Evolutionary conservation across 1,140 invertebrate species (phyloP), one percentile per base, ranked within the genome.

Genomic region (Nephotettix cincticeps): DNA sequence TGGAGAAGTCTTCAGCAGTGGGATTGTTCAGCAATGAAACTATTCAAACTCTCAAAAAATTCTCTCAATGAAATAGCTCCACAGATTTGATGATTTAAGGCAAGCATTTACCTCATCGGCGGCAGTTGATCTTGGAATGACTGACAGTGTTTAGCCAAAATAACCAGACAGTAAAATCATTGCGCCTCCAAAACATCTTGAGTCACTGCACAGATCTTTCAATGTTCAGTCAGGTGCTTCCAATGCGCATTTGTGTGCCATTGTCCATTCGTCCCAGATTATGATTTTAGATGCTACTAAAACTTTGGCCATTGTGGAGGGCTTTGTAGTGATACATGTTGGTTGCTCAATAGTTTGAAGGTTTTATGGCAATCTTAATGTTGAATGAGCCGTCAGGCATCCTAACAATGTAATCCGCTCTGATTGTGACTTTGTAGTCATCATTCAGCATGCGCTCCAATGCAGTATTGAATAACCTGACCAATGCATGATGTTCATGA

Each of bases 121-220:
- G n/a, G n/a, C n/a, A n/a, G n/a, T n/a, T n/a, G n/a, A n/a, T n/a
- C n/a, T n/a, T n/a, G n/a, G n/a, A n/a, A n/a, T n/a, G n/a, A n/a
- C n/a, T n/a, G n/a, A n/a, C n/a, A n/a, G n/a, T 68, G 78, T 83
- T 80, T 85, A 81, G 29, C 75, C 54, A 54, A 77, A 77, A 72
- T 77, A 70, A 19, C 72, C 71, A 36, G 71, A 73, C 21, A 75
- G 36, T 17, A 75, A 25, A 19, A 77, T 40, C 40, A 70, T 47
- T 30, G 68, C 51, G 14, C 65, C 71, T 71, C 70, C 71, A 27
- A 72, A 47, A 13, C 9, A 23, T 4, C 28, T 45, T 0, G 1
- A 2, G 25, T 72, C 63, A 9, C 30, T 21, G 11, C 64, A 0
- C 14, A 71, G 14, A 74, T 80, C 77, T 76, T 78, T 73, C 47